A percentile compares a stretch with the other conserved stretches of the same genome.
Conservation (phyloP, 1,140 invertebrate species). For the Idris sp. region DNA sequence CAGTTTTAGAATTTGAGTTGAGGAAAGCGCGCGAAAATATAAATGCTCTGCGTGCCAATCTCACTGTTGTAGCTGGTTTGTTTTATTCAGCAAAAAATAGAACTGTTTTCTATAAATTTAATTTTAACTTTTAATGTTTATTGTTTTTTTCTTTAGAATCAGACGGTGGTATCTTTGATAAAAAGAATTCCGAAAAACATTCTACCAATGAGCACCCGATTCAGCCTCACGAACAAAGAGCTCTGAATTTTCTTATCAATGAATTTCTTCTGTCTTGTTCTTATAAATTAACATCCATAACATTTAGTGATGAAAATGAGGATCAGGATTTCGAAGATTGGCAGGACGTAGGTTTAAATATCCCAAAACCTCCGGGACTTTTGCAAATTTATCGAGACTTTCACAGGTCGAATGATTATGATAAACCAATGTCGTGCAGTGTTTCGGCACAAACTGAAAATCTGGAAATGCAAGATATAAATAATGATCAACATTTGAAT, state of each 20-base stretch:
- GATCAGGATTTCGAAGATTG: conserved; percentile 96
- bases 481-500: conserved; percentile 72
- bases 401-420: conserved; percentile 76
- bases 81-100: background rate
- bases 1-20: conserved; percentile 93
- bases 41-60: conserved; percentile 87
- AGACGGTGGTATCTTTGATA: conserved; percentile 81
- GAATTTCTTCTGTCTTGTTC: conserved; percentile 89
- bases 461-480: conserved; percentile 45
- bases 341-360: conserved; percentile 94
- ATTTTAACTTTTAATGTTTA: too few species aligned
- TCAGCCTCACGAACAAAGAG: conserved; percentile 90
- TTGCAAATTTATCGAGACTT: conserved; percentile 88
- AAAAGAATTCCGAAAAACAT: conserved; percentile 74
- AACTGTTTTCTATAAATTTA: too few species aligned
- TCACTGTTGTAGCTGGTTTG: conserved; percentile 86
- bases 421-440: conserved; percentile 67
- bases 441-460: conserved; percentile 76
- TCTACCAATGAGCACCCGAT: conserved; percentile 79
- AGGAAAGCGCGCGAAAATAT: conserved; percentile 93
- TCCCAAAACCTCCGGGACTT: conserved; percentile 88
- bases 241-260: conserved; percentile 92
- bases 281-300: conserved; percentile 93
- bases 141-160: conserved; percentile 77
- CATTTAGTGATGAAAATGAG: conserved; percentile 95